Evolutionary conservation across 2,113 vertebrate genomes (phyloP).

Genomic region (Ammodytes dubius): DNA sequence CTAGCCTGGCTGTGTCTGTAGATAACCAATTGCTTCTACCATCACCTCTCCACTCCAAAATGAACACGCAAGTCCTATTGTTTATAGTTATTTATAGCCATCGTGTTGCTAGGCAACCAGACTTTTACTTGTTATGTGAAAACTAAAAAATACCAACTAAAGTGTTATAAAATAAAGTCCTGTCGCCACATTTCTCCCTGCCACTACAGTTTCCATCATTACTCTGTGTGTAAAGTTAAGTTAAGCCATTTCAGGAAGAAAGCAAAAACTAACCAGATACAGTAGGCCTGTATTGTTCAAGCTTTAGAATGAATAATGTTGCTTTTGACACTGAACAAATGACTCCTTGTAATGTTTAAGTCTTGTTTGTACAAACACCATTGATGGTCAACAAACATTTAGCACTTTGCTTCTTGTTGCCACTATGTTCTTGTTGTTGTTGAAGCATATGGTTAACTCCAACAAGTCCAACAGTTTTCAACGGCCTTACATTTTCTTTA

Average conservation of each 20-base stretch:
- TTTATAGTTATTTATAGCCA: no score
- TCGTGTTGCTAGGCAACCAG: slow-evolving; percentile 54
- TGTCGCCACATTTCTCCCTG: not conserved
- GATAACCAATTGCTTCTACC: no score
- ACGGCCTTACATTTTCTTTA: not conserved
- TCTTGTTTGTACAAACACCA: no score
- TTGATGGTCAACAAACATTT: not conserved
- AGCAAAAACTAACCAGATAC: no score
- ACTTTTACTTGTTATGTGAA: slow-evolving; percentile 23
- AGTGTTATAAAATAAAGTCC: not conserved
- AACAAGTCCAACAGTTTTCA: not conserved
- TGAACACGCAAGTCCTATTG: no score
- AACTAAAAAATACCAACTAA: not conserved
- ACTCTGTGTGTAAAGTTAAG: not conserved
- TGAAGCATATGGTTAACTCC: not conserved
- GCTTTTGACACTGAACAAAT: no score
- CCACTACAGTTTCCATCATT: slow-evolving; percentile 3
- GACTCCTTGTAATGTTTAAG: no score
- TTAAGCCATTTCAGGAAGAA: not conserved
- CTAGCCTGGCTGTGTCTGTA: no score
- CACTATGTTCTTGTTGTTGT: not conserved
- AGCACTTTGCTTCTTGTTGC: not conserved
- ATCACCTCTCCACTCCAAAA: no score
- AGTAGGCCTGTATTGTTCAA: no score
- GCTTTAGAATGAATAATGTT: no score